phyloP scores from a whole-genome alignment of 2,797 vertebrate species.

The Arctocebus calabarensis region DNA sequence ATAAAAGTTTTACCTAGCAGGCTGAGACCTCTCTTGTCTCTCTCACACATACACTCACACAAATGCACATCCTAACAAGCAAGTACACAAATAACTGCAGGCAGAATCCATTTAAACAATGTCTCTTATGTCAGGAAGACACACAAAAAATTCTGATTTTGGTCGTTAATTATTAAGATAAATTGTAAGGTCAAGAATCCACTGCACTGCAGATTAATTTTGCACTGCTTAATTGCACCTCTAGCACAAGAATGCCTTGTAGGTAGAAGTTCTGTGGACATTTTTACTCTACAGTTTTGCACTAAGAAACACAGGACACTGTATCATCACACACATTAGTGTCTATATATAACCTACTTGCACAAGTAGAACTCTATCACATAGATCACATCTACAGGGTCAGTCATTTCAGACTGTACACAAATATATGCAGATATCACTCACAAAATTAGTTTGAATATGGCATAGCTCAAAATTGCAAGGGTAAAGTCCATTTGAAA shows the following conservation, averaged over 20 bases:
- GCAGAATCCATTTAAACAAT: slow-evolving; percentile 51
- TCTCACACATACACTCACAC: slow-evolving; percentile 60
- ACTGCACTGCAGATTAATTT: neutral
- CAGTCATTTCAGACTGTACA: slow-evolving; percentile 75
- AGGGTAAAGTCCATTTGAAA: slow-evolving; percentile 62
- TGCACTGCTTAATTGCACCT: slow-evolving; percentile 40
- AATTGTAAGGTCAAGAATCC: slow-evolving; percentile 50
- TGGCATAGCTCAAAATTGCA: slow-evolving; percentile 55
- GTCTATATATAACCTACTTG: slow-evolving; percentile 67
- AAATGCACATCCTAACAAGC: slow-evolving; percentile 73
- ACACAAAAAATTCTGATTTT: neutral
- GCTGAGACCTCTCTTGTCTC: neutral
- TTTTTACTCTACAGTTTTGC: slow-evolving; percentile 65
- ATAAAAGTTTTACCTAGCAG: slow-evolving; percentile 22
- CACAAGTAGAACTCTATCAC: slow-evolving; percentile 75
- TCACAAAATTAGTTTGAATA: slow-evolving; percentile 63
- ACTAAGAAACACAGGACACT: slow-evolving; percentile 69
- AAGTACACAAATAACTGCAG: slow-evolving; percentile 69
- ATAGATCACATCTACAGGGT: slow-evolving; percentile 69
- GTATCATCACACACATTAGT: slow-evolving; percentile 33
- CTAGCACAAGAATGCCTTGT: slow-evolving; percentile 56
- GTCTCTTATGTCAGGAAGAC: slow-evolving; percentile 49
- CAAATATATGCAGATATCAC: slow-evolving; percentile 34
- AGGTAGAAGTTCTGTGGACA: slow-evolving; percentile 61
- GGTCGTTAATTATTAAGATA: slow-evolving; percentile 2